Evolutionary conservation across 2,797 vertebrate species (phyloP).

Genomic region (Darevskia mixta): DNA sequence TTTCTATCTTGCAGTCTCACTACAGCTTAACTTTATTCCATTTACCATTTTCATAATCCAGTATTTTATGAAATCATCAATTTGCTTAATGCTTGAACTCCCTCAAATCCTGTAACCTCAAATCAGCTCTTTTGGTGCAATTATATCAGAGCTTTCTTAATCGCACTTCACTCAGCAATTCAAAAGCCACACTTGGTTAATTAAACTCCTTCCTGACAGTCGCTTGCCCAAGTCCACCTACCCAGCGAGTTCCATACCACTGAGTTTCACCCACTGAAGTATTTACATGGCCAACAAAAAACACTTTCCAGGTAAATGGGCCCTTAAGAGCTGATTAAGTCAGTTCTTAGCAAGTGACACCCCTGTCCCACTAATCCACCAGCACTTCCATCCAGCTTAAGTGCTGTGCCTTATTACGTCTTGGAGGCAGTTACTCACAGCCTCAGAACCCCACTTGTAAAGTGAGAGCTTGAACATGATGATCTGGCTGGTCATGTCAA

Average conservation of each 20-base stretch:
- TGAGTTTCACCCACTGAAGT: background rate
- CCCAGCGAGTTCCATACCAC: background rate
- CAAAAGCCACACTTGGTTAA: background rate
- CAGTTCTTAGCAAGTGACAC: background rate
- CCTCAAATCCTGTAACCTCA: constrained; percentile 13
- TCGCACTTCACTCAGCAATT: background rate
- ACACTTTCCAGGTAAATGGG: background rate
- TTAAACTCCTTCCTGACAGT: background rate
- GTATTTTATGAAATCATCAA: constrained; percentile 21
- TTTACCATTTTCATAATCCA: constrained; percentile 23
- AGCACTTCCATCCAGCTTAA: background rate
- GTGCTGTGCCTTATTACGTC: background rate
- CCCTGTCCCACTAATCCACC: too few relatives aligned
- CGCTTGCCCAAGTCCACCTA: background rate
- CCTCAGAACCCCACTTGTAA: background rate
- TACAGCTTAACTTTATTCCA: constrained; percentile 15
- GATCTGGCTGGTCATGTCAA: too few relatives aligned
- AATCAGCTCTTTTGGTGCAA: constrained; percentile 1
- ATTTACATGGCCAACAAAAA: background rate
- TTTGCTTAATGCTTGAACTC: constrained; percentile 10
- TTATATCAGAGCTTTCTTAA: background rate
- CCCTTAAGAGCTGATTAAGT: background rate
- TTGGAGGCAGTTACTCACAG: background rate
- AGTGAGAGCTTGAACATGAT: background rate
- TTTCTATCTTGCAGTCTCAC: background rate